Conservation (phyloP, 2,888 invertebrate genomes). For the Celastrina argiolus region DNA sequence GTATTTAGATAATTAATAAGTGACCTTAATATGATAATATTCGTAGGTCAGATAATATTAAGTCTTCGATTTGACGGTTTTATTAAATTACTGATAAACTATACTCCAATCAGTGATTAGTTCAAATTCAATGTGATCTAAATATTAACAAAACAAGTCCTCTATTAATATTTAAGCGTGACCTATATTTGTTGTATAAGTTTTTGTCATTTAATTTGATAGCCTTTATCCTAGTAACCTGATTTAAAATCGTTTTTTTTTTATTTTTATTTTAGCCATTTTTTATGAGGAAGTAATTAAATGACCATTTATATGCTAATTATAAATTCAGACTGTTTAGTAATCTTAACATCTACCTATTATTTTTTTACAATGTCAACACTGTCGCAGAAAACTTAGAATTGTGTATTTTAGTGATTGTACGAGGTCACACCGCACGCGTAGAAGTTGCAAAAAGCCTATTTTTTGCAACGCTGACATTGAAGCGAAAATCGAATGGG, state of each 20-base stretch:
- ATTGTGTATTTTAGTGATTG: slow-evolving; percentile 45
- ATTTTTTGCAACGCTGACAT: slow-evolving; percentile 54
- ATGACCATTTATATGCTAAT: not conserved
- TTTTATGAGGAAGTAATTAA: not conserved
- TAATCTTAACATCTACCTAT: not conserved
- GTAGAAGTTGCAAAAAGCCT: slow-evolving; percentile 45
- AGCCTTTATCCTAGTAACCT: not conserved
- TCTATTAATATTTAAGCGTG: too few relatives aligned
- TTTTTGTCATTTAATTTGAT: not conserved
- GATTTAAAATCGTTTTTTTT: not conserved
- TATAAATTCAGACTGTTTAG: not conserved
- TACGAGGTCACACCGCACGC: slow-evolving; percentile 52
- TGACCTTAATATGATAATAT: not conserved
- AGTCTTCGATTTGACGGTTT: not conserved
- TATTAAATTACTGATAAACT: not conserved
- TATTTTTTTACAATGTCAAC: not conserved
- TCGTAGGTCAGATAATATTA: not conserved
- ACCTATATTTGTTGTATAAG: too few relatives aligned
- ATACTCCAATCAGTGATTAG: too few relatives aligned
- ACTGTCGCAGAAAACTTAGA: not conserved
- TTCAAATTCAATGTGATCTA: too few relatives aligned
- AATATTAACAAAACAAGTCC: too few relatives aligned
- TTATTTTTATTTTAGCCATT: not conserved
- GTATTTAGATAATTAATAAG: not conserved
- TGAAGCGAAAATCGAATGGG: slow-evolving; percentile 42